These are phyloP conservation scores for Nothocercus nigrocapillus DNA, from an alignment of 2,113 vertebrate genomes.

Conservation along the genomic window DNA sequence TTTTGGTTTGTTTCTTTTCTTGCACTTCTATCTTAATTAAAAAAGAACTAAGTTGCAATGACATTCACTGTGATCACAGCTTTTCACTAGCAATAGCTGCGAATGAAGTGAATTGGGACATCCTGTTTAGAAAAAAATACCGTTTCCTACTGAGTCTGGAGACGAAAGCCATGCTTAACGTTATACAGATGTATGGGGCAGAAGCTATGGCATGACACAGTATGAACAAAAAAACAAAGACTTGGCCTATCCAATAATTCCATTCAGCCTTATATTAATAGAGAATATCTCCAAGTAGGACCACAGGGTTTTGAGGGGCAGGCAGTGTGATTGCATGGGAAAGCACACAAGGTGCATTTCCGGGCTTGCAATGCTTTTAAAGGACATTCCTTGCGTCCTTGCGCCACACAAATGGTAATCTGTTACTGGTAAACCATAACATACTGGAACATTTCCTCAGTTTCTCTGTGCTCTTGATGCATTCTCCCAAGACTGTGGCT, in stretches of 20 bases:
- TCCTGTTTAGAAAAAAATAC: not conserved
- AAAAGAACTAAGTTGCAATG: not conserved
- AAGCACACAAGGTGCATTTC: not conserved
- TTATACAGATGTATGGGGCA: constrained; percentile 38
- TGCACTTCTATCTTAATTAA: not conserved
- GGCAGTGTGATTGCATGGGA: not conserved
- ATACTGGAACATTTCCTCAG: not conserved
- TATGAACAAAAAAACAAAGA: not conserved
- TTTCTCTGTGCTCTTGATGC: not conserved
- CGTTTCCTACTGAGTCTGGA: constrained; percentile 3
- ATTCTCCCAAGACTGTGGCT: not conserved
- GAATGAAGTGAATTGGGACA: not conserved
- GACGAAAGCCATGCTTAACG: constrained; percentile 45
- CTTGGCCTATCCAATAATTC: not conserved
- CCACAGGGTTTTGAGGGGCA: not conserved
- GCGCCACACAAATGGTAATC: not conserved
- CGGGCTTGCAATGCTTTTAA: not conserved
- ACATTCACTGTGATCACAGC: not conserved
- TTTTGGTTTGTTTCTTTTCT: not conserved
- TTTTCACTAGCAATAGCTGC: constrained; percentile 13
- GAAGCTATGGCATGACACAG: constrained; percentile 46
- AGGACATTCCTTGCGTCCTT: accelerated
- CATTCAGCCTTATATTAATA: not conserved
- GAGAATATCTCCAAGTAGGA: not conserved
- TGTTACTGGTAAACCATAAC: accelerated